These are phyloP conservation scores for Diadumene lineata DNA, from an alignment of 92 coral and sea anemone genomes.

Conservation along the genomic window DNA sequence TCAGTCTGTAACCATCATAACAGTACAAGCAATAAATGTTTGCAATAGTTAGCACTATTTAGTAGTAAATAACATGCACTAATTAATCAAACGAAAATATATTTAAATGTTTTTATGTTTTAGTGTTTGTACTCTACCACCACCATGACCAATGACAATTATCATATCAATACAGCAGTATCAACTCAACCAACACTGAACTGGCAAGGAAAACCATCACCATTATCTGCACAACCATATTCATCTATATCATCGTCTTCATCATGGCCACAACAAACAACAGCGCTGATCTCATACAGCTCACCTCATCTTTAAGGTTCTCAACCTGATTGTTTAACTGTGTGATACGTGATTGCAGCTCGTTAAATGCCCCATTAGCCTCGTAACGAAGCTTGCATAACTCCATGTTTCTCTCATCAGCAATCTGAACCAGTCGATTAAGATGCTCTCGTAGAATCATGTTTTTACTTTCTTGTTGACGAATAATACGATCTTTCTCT, in stretches of 20 bases:
- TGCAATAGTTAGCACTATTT: no score
- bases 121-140: no score
- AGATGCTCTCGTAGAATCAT: conserved; percentile 26
- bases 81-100: no score
- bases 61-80: no score
- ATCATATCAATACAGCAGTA: no score
- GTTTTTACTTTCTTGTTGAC: conserved; percentile 26
- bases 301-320: conserved; percentile 14
- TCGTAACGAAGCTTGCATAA: conserved; percentile 26
- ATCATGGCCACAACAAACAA: neutral
- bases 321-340: conserved; percentile 11
- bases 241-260: neutral
- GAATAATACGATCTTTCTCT: conserved; percentile 28
- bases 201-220: neutral
- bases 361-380: conserved; percentile 16
- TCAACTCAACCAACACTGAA: neutral
- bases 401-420: conserved; percentile 24
- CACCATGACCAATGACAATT: no score
- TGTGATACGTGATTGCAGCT: conserved; percentile 8
- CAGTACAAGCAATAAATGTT: no score
- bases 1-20: neutral
- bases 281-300: neutral
- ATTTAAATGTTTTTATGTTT: no score
- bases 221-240: neutral
- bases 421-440: conserved; percentile 20